Evolutionary conservation across 2,888 invertebrate species (phyloP), one percentile per base, ranked within the genome.

Genomic region (Trichopoda pennipes): DNA sequence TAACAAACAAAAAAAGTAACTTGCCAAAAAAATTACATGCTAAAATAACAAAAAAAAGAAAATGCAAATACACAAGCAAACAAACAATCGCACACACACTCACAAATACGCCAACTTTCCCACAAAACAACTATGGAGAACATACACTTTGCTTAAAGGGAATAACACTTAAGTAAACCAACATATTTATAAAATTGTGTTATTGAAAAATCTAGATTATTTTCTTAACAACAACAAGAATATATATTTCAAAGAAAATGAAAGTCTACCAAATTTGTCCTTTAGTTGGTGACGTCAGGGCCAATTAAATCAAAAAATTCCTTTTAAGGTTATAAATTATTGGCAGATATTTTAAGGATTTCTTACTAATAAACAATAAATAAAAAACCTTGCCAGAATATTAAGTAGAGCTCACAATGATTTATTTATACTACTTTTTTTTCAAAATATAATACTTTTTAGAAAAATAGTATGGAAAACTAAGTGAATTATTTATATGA

Each of bases 101-200:
- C 7, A 38, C 4, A 42, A 42, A 12, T 12, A 16, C 42, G 3
- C 38, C 12, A 38, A 12, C 3, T 38, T 8, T 42, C 14, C 9
- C 9, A 17, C 3, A 49, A n/a, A 64, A 47, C n/a, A n/a, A n/a
- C n/a, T n/a, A n/a, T n/a, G n/a, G n/a, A n/a, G 17, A 14, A 2
- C 3, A 3, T n/a, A 38, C 35, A 38, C 44, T 28, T 28, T 38
- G 19, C 19, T n/a, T 19, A 12, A 14, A 60, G 49, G 35, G n/a
- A 21, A 58, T 23, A 32, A 35, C 58, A 69, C 49, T 72, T 72
- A 60, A 72, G 38, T 38, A 51, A 51, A 44, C 23, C 38, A 72
- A 72, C 12, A 51, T 72, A 19, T 51, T 49, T 72, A 51, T 21
- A 14, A 44, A 47, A 38, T 23, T 53, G 53, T 56, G 42, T 16